Base-by-base conservation (phyloP, 2,113 vertebrate species). In the Rhizomys pruinosus region DNA sequence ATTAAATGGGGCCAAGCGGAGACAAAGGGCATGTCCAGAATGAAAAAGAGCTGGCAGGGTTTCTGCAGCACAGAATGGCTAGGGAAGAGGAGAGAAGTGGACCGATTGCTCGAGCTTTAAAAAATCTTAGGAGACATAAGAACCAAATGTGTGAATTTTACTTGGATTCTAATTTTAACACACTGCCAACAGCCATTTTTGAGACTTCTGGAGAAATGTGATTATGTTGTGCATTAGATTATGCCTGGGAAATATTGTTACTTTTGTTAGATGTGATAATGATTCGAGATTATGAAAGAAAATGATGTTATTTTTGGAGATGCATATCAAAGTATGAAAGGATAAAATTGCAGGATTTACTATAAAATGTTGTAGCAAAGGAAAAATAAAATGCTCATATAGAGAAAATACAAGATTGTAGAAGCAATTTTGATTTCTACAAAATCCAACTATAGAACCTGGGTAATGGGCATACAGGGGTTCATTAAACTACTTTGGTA, bases 261-360 rank as follows among this genome's bases (percentile, higher is more conserved):
- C 27, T 92, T 95, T 86, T 64, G 23, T 76, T 92, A 73, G 61
- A 25, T 89, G 61, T 81, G 85, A 92, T 85, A 80, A 92, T 80
- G 84, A 91, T 17, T 44, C 22, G 7, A 69, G 15, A 89, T 76
- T 92, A 81, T 64, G 63, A 44, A 91, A 92, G 66, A 94, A 95
- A 66, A 78, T 59, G 25, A 4, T 19, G 59, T 19, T 95, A 78
- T 89, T 89, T 92, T 89, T 81, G n/a, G 61, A 86, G 73, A 55
- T 29, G 29, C 25, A 69, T 82, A 88, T 57, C 16, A 20, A 96
- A 89, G 66, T 89, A 55, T 37, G 39, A 85, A 91, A 66, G 81
- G 80, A 68, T 92, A 92, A 81, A 89, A 81, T 76, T 86, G 37
- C 42, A 94, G 57, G 22, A 90, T 81, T 89, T 80, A 89, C n/a